Base-by-base conservation (phyloP, 2,113 vertebrate genomes). In the Amazona guildingii region DNA sequence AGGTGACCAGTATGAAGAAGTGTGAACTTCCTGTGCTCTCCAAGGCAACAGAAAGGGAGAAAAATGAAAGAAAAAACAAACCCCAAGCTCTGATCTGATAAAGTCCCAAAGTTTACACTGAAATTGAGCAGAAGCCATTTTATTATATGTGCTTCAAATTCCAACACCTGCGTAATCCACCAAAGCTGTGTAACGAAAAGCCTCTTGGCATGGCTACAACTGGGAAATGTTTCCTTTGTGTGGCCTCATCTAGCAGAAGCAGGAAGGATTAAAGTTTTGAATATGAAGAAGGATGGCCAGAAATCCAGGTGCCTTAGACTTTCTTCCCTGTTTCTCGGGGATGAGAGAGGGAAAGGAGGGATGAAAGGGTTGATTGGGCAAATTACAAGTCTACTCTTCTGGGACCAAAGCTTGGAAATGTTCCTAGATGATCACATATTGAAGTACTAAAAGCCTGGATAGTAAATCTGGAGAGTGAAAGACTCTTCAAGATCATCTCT, bases 211-310 rank as follows among this genome's bases (percentile, higher is more conserved):
- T 69, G 54, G 55, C 44, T 83, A 54, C 78, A 48, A 9, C 17
- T 86, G 67, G 63, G 67, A 88, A 89, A 85, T 83, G n/a, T 83
- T 94, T 85, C 31, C 41, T 83, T 91, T 95, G 49, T 66, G 67
- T 83, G 55, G 67, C 46, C 80, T 94, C 48, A 43, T 17, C 66
- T 63, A 68, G 83, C 55, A 91, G 80, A 43, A 88, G 28, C 54
- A 86, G 73, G 69, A 89, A 86, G 76, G 67, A 93, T 94, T 96
- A 80, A 79, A 82, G 35, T 55, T 73, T 49, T 79, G 28, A 92
- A 63, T 91, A 66, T 77, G 70, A 94, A 83, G 74, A 85, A 94
- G n/a, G 44, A 59, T 59, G 49, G 49, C 62, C 77, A 79, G 76
- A 95, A 92, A 87, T 84, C 21, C 46, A 69, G 57, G 39, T 46